A percentile compares a stretch with the other conserved stretches of the same genome.
These are phyloP conservation scores for Stenodera caucasica DNA, from an alignment of 2,888 invertebrate genomes.

Conservation along the genomic window DNA sequence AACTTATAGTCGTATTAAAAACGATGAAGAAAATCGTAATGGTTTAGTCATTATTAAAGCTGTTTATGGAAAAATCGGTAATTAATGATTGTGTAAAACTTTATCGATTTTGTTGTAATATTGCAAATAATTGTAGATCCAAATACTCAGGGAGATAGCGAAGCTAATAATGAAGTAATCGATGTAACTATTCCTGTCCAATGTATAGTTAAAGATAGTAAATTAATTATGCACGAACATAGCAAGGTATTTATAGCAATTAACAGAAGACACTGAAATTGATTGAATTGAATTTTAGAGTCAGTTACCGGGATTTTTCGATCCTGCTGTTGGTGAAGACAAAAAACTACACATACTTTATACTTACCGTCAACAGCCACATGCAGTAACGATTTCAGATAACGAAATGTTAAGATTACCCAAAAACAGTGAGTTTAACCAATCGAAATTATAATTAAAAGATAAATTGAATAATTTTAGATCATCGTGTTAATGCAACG, in stretches of 20 bases:
- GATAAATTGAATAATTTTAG: slow-evolving; percentile 40
- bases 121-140: slow-evolving; percentile 21
- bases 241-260: slow-evolving; percentile 71
- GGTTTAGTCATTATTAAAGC: slow-evolving; percentile 88
- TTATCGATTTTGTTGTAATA: neutral
- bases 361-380: slow-evolving; percentile 76
- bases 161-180: slow-evolving; percentile 63
- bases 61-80: slow-evolving; percentile 71
- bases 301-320: slow-evolving; percentile 95
- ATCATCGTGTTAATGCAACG: slow-evolving; percentile 51
- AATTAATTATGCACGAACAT: slow-evolving; percentile 78
- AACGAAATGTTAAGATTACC: slow-evolving; percentile 80
- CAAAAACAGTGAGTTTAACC: slow-evolving; percentile 63
- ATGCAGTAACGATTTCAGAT: slow-evolving; percentile 79
- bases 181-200: slow-evolving; percentile 96
- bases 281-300: slow-evolving; percentile 64
- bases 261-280: neutral
- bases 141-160: slow-evolving; percentile 37
- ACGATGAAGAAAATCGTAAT: slow-evolving; percentile 77
- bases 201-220: slow-evolving; percentile 90
- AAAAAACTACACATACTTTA: slow-evolving; percentile 87
- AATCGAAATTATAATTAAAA: neutral
- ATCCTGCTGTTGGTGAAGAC: slow-evolving; percentile 91
- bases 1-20: slow-evolving; percentile 79
- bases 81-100: slow-evolving; percentile 32